Evolutionary conservation across 2,888 invertebrate species (phyloP).

Genomic region (Myopa testacea): DNA sequence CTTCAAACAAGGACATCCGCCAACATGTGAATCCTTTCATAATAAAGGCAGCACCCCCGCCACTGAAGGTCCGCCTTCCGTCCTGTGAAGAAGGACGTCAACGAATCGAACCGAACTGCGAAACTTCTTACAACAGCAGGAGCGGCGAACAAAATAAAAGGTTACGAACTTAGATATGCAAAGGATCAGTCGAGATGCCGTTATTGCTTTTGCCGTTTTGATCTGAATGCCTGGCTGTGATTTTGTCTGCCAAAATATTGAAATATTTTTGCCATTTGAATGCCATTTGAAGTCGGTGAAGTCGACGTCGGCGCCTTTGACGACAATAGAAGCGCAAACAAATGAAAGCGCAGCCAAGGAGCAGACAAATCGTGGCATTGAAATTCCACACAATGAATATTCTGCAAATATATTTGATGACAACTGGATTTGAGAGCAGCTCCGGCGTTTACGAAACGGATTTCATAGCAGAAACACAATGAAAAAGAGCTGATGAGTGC

Average conservation of each 20-base stretch:
- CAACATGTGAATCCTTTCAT: too few relatives aligned
- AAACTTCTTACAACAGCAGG: neutral
- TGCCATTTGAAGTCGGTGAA: slow-evolving; percentile 35
- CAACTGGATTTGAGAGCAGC: slow-evolving; percentile 23
- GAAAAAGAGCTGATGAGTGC: neutral
- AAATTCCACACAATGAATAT: slow-evolving; percentile 30
- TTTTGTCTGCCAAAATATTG: slow-evolving; percentile 28
- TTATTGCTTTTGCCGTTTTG: neutral
- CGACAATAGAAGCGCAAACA: neutral
- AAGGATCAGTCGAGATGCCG: neutral
- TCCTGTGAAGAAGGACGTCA: too few relatives aligned
- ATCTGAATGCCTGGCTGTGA: neutral
- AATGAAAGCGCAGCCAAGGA: neutral
- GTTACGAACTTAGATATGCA: too few relatives aligned
- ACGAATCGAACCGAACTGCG: too few relatives aligned
- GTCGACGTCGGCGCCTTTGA: neutral
- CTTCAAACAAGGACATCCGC: too few relatives aligned
- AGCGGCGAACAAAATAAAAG: neutral
- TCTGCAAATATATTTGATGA: slow-evolving; percentile 33
- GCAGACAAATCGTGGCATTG: slow-evolving; percentile 36
- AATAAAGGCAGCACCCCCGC: too few relatives aligned
- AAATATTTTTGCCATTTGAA: slow-evolving; percentile 40
- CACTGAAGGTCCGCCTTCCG: too few relatives aligned
- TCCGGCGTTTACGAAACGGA: neutral
- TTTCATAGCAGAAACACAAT: neutral